Evolutionary conservation across 2,797 vertebrate species (phyloP), one percentile per base, ranked within the genome.

Genomic region (Diglossa cyanea): DNA sequence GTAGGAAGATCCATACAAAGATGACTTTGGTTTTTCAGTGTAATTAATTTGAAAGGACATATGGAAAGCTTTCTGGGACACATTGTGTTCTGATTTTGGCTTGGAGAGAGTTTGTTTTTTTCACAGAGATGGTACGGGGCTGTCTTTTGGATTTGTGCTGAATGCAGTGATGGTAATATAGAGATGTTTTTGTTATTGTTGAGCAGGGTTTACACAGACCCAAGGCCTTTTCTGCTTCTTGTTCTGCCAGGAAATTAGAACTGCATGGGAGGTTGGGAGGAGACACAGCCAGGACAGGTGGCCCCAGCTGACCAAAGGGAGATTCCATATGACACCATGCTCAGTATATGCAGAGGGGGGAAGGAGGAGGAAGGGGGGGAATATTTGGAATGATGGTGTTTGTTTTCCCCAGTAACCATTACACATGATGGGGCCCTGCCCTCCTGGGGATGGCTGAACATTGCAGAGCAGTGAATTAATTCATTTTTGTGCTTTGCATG

Each of bases 401-500:
- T 89, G 15, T 45, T n/a, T 63, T 83, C 30, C 30, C 20, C 25
- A 17, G 50, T 39, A 45, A 26, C 44, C 12, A 20, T 17, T 33
- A 9, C 9, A 16, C 0, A 0, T 83, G 39, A 26, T 45, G 50
- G 31, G 17, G 6, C 14, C 19, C 8, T 76, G n/a, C 20, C 40
- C 14, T 54, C 16, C 35, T 67, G 33, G 45, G 7, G 8, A 13
- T 35, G 39, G 25, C 30, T 65, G 33, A 58, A 20, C 10, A 13
- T 12, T 33, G 20, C 37, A 28, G 33, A 57, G 50, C 24, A 33
- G 13, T 57, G 28, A 50, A 70, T 44, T 44, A 3, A 50, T 57
- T 70, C 20, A 7, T 33, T 70, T 48, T 26, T 33, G 26, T 76
- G 50, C 44, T 63, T 63, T 60, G 14, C 33, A 2, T 0, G 0